Conservation (phyloP, 2,113 vertebrate species). For the Tetrax tetrax region DNA sequence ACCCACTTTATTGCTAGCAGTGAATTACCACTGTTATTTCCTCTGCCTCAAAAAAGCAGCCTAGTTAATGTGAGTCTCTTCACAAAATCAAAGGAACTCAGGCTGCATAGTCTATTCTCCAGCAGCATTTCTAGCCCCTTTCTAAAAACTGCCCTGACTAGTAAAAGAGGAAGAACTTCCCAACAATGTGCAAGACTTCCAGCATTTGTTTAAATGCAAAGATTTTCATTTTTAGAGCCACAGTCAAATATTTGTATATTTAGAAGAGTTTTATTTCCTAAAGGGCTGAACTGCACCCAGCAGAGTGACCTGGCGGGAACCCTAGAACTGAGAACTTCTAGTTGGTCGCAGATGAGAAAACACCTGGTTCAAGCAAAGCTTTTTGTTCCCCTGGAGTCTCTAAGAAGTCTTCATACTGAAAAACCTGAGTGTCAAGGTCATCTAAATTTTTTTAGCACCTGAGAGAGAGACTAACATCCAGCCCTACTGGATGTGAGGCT, state of each 20-base stretch:
- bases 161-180: neutral
- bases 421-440: neutral
- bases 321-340: neutral
- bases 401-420: neutral
- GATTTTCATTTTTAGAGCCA: slow-evolving; percentile 24
- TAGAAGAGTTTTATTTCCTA: neutral
- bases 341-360: neutral
- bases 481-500: neutral
- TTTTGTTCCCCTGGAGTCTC: neutral
- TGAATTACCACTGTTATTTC: neutral
- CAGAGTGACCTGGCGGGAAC: neutral
- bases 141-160: neutral
- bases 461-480: neutral
- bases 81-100: neutral
- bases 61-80: neutral
- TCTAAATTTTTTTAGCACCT: neutral
- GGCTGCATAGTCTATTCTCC: neutral
- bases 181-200: neutral
- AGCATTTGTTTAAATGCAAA: slow-evolving; percentile 57
- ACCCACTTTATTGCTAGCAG: neutral
- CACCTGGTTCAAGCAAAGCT: neutral
- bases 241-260: slow-evolving; percentile 24
- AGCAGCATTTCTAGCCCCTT: neutral
- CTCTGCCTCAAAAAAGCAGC: neutral
- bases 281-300: neutral